phyloP scores from a whole-genome alignment of 2,113 vertebrate species.

The Ceyx melanurus region DNA sequence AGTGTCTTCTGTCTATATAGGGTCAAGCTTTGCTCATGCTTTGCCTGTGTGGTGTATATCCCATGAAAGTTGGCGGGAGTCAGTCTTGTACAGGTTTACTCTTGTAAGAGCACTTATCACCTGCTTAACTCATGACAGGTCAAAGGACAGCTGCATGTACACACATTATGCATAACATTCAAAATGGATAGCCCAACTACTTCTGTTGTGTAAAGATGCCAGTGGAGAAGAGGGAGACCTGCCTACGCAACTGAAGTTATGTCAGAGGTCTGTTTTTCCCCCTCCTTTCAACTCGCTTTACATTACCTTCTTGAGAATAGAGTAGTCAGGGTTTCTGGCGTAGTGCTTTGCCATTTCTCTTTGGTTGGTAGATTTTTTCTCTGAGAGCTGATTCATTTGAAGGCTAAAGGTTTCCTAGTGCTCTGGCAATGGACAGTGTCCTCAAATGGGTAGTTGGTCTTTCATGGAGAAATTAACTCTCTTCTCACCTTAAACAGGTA shows the following conservation, averaged over 20 bases:
- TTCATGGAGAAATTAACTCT: fast-evolving
- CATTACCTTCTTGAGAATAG: neutral
- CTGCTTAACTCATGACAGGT: neutral
- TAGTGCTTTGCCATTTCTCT: neutral
- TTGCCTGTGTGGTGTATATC: neutral
- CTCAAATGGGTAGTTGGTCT: neutral
- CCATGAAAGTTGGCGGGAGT: neutral
- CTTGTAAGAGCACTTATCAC: neutral
- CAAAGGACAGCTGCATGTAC: neutral
- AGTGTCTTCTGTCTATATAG: neutral
- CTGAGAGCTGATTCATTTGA: neutral
- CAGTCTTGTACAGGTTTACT: fast-evolving
- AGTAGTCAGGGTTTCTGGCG: neutral
- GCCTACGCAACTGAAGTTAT: neutral
- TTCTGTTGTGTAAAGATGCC: neutral
- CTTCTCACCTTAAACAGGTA: neutral
- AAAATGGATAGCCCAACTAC: neutral
- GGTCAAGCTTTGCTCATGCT: neutral
- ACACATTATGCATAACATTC: fast-evolving
- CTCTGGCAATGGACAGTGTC: neutral
- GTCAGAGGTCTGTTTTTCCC: neutral
- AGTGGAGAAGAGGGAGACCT: neutral
- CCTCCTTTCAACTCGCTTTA: neutral
- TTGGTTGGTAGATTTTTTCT: neutral
- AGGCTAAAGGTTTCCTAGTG: neutral